A percentile compares a stretch with the other conserved stretches of the same genome.
These are phyloP conservation scores for Drosophila rufa DNA, from an alignment of 1,140 invertebrate genomes.

Conservation along the genomic window DNA sequence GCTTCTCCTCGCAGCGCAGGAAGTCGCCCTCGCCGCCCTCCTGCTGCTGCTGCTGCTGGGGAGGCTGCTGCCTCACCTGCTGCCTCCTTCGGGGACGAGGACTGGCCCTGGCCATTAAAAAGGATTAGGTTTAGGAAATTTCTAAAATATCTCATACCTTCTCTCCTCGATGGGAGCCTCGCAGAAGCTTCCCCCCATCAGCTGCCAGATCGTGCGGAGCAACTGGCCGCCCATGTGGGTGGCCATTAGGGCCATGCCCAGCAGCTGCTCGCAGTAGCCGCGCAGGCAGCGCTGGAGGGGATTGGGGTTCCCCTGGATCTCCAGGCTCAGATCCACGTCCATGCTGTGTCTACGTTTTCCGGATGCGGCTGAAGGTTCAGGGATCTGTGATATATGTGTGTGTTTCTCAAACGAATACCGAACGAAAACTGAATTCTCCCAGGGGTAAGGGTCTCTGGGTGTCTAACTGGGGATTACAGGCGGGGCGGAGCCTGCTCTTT, in stretches of 20 bases:
- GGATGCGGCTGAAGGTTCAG: too few species aligned
- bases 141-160: neutral
- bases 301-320: neutral
- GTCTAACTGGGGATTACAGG: neutral
- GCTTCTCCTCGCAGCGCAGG: neutral
- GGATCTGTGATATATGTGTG: conserved; percentile 1
- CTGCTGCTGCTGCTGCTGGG: neutral
- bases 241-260: conserved; percentile 1
- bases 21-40: conserved; percentile 12
- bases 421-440: conserved; percentile 4
- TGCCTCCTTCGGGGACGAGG: neutral
- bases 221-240: neutral
- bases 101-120: too few species aligned
- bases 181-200: neutral
- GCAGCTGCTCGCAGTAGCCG: conserved; percentile 12
- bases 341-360: neutral
- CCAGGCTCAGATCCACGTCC: conserved; percentile 5
- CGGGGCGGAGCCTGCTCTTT: neutral
- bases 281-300: conserved; percentile 18
- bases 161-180: neutral
- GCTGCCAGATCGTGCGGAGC: neutral
- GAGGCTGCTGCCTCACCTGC: neutral
- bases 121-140: too few species aligned
- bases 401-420: conserved; percentile 18
- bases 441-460: too few species aligned